Conservation (phyloP, 2,888 invertebrate genomes). For the Coremacera marginata region DNA sequence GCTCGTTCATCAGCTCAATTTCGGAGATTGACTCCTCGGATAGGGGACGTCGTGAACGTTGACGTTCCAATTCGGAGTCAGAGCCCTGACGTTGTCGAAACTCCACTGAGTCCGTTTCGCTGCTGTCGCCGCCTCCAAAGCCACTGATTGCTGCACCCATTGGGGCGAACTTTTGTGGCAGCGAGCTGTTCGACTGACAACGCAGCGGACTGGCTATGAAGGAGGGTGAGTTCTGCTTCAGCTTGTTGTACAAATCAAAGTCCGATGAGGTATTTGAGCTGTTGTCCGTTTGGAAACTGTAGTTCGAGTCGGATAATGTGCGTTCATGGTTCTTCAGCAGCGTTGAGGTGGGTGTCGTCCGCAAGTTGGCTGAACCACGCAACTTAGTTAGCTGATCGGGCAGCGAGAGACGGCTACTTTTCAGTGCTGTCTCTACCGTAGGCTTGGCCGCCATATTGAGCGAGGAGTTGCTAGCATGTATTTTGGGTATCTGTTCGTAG, state of each 20-base stretch:
- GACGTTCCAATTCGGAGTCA: conserved; percentile 73
- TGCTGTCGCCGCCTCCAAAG: conserved; percentile 56
- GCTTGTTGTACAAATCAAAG: conserved; percentile 66
- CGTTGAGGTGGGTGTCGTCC: conserved; percentile 46
- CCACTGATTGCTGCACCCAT: conserved; percentile 1
- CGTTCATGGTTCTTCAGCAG: conserved; percentile 64
- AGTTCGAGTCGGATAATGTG: conserved; percentile 67
- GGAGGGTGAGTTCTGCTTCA: conserved; percentile 64
- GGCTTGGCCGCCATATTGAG: conserved; percentile 55
- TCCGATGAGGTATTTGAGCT: conserved; percentile 68
- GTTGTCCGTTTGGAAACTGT: conserved; percentile 68
- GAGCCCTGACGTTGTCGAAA: conserved; percentile 69
- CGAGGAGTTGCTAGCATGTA: conserved; percentile 67
- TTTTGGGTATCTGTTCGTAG: conserved; percentile 66
- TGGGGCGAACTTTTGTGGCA: conserved; percentile 57
- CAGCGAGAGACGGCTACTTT: conserved; percentile 66
- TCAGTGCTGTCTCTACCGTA: conserved; percentile 59
- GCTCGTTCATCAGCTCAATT: conserved; percentile 73
- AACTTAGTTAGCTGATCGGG: conserved; percentile 67
- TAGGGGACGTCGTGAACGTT: conserved; percentile 79
- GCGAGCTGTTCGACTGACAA: conserved; percentile 64
- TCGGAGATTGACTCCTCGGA: conserved; percentile 81
- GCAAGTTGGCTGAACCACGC: conserved; percentile 49
- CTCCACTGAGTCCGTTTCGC: conserved; percentile 71
- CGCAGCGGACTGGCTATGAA: conserved; percentile 58